Conservation (phyloP, 2,113 vertebrate genomes). For the Synodontis membranacea region DNA sequence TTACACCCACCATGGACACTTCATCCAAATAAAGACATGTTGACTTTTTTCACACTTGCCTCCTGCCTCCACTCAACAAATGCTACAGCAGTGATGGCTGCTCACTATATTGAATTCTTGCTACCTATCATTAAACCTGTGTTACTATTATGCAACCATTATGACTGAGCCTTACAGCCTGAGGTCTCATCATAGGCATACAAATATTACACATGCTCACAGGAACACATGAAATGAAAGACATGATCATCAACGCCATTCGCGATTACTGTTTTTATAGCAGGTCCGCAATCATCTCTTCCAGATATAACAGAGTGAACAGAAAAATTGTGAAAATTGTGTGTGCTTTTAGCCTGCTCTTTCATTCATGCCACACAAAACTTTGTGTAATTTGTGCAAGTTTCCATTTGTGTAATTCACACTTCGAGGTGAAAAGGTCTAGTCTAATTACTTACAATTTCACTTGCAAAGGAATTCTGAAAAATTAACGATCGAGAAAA, state of each 20-base stretch:
- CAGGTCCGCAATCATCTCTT: background rate
- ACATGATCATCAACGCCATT: background rate
- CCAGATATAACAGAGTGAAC: background rate
- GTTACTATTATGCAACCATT: background rate
- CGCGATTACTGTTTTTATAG: background rate
- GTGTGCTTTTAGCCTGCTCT: background rate
- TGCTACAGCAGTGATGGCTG: background rate
- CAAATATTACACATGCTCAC: background rate
- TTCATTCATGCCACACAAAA: background rate
- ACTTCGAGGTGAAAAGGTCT: background rate
- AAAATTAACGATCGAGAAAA: background rate
- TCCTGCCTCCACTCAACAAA: background rate
- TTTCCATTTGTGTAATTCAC: background rate
- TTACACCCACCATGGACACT: background rate
- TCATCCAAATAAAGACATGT: background rate
- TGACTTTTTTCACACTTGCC: background rate
- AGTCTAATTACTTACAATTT: background rate
- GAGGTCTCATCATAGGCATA: background rate
- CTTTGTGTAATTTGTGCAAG: background rate
- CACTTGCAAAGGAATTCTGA: background rate
- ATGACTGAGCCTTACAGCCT: background rate
- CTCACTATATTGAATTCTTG: background rate
- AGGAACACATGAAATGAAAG: background rate
- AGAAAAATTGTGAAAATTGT: background rate
- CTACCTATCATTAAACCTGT: background rate